phyloP scores from a whole-genome alignment of 2,888 invertebrate species.

The Drosophila testacea region DNA sequence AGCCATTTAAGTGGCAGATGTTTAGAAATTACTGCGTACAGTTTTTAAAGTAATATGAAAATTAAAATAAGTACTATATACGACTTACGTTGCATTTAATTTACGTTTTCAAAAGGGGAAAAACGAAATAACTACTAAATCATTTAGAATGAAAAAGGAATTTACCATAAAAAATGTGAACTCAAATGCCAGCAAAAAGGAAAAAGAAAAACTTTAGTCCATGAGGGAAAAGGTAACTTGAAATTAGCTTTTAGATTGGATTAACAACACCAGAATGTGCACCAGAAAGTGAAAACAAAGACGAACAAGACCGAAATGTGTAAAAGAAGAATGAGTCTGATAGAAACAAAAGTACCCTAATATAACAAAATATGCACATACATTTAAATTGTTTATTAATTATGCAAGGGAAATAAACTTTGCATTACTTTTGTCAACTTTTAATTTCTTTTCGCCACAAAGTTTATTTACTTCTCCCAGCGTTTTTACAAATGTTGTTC shows the following conservation, averaged over 20 bases:
- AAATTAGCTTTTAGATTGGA: constrained; percentile 17
- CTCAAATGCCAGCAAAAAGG: background rate
- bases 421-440: background rate
- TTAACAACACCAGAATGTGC: constrained; percentile 7
- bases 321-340: background rate
- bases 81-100: background rate
- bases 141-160: background rate
- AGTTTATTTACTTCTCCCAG: background rate
- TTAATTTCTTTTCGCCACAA: too few species aligned
- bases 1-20: background rate
- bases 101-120: background rate
- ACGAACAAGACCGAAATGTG: background rate
- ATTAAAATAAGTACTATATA: constrained; percentile 1
- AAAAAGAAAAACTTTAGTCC: background rate
- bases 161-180: background rate
- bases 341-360: constrained; percentile 1
- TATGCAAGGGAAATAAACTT: constrained; percentile 1
- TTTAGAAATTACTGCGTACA: background rate
- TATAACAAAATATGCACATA: constrained; percentile 5
- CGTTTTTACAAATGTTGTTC: background rate
- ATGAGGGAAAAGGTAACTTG: background rate
- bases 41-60: background rate
- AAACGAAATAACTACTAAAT: background rate
- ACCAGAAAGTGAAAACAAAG: constrained; percentile 1
- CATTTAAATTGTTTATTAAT: constrained; percentile 6